These are phyloP conservation scores for Ligdia adustata DNA, from an alignment of 2,888 invertebrate genomes.

Conservation along the genomic window DNA sequence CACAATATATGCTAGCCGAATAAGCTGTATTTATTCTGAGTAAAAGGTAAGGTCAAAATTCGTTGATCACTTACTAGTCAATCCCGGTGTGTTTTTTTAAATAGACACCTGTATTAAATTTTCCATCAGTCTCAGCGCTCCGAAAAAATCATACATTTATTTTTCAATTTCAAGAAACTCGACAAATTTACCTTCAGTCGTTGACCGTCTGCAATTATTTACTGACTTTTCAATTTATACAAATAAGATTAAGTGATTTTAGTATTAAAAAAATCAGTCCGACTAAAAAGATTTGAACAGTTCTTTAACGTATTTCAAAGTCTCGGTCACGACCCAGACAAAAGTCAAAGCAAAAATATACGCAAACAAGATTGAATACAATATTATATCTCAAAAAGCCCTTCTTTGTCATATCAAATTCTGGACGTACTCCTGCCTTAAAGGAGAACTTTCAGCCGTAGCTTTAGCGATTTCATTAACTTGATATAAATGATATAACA, in stretches of 20 bases:
- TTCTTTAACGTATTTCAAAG: slow-evolving; percentile 7
- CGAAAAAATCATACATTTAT: slow-evolving; percentile 12
- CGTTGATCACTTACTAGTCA: too few species aligned
- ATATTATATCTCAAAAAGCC: slow-evolving; percentile 1
- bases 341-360: slow-evolving; percentile 12
- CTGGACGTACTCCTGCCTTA: neutral
- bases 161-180: neutral
- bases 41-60: too few species aligned
- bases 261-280: slow-evolving; percentile 12
- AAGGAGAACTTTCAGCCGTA: slow-evolving; percentile 8
- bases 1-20: too few species aligned
- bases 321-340: slow-evolving; percentile 12
- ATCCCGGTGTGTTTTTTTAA: too few species aligned
- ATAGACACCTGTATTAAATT: too few species aligned
- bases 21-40: too few species aligned
- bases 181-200: neutral
- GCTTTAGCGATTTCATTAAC: slow-evolving; percentile 6
- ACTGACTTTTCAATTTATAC: slow-evolving; percentile 6
- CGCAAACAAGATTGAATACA: slow-evolving; percentile 3
- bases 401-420: neutral
- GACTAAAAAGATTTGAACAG: slow-evolving; percentile 9
- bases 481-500: slow-evolving; percentile 5
- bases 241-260: slow-evolving; percentile 5
- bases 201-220: slow-evolving; percentile 2
- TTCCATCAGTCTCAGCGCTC: too few species aligned